phyloP scores from a whole-genome alignment of 2,113 vertebrate genomes.

The Malurus alboscapulatus region DNA sequence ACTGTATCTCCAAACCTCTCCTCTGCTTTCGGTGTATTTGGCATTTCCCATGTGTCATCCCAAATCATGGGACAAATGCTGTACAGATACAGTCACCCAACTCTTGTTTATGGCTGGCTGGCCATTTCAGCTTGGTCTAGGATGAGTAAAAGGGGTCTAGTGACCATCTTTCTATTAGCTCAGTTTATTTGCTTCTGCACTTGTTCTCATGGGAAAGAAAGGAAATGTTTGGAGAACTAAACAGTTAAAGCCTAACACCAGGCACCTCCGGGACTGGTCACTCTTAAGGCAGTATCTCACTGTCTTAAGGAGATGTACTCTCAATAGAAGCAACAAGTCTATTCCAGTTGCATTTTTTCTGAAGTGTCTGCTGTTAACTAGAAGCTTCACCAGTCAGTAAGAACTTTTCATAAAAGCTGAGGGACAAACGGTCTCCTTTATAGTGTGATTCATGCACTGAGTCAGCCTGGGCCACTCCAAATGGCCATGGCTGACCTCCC shows the following conservation, averaged over 20 bases:
- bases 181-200: not conserved
- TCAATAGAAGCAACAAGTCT: not conserved
- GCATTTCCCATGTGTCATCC: rapidly evolving
- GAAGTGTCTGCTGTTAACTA: not conserved
- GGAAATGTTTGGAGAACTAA: not conserved
- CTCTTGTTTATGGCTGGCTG: not conserved
- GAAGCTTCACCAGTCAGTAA: not conserved
- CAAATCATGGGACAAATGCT: not conserved
- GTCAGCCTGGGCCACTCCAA: not conserved
- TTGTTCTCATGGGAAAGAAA: not conserved
- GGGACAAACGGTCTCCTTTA: not conserved
- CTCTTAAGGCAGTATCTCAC: not conserved
- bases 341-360: not conserved
- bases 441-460: not conserved
- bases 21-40: not conserved
- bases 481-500: not conserved
- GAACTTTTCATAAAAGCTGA: not conserved
- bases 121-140: not conserved
- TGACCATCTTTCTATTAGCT: not conserved
- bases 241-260: not conserved
- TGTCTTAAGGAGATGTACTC: not conserved
- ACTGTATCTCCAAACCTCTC: not conserved
- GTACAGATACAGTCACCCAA: not conserved
- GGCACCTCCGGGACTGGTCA: too few relatives aligned
- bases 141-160: not conserved